Conservation (phyloP, 2,113 vertebrate species). For the Oxyura jamaicensis region DNA sequence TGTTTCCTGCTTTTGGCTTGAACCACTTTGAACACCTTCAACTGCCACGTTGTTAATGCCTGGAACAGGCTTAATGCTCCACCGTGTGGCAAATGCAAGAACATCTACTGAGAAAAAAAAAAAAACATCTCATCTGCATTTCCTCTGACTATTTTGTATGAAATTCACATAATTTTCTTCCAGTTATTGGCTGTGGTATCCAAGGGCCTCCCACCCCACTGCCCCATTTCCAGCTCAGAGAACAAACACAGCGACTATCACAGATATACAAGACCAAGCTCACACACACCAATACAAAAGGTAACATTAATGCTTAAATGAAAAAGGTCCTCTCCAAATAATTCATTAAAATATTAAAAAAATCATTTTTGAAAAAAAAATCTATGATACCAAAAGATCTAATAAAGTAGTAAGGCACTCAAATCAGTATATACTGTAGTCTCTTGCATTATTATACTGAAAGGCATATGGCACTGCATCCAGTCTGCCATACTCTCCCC, state of each 20-base stretch:
- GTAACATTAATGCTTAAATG: constrained; percentile 82
- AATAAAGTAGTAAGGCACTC: constrained; percentile 97
- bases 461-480: constrained; percentile 76
- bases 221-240: constrained; percentile 79
- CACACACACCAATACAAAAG: constrained; percentile 77
- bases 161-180: constrained; percentile 80
- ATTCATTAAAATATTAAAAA: constrained; percentile 84
- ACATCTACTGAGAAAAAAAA: constrained; percentile 36
- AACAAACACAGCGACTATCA: constrained; percentile 77
- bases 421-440: constrained; percentile 72
- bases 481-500: constrained; percentile 38
- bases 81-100: constrained; percentile 42
- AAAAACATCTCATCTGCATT: constrained; percentile 8
- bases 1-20: constrained; percentile 72
- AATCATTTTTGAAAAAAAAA: constrained; percentile 77
- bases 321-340: constrained; percentile 80
- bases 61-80: constrained; percentile 52
- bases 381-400: constrained; percentile 82
- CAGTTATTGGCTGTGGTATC: constrained; percentile 82
- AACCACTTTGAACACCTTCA: constrained; percentile 66
- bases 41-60: constrained; percentile 45
- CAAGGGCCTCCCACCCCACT: constrained; percentile 71
- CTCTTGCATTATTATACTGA: constrained; percentile 67
- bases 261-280: constrained; percentile 79
- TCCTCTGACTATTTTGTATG: constrained; percentile 55